Percentiles rank a stretch among this genome's conserved stretches.
Conservation (phyloP, 2,888 invertebrate species). For the Augiades crinisus region DNA sequence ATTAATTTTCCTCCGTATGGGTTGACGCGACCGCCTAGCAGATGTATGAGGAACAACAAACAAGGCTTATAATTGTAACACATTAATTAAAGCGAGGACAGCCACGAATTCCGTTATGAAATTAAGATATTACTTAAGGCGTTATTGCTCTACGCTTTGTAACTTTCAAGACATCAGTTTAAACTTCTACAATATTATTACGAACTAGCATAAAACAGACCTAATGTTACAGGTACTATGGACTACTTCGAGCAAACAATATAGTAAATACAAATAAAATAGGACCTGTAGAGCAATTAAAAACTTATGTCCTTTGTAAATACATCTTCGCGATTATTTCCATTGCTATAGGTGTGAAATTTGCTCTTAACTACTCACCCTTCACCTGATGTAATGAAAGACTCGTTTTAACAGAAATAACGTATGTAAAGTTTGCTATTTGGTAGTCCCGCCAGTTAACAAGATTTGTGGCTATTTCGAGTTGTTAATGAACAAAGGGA, state of each 20-base stretch:
- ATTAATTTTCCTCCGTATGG: constrained; percentile 15
- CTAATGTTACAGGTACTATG: too few species aligned
- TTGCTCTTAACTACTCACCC: too few species aligned
- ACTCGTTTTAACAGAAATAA: too few species aligned
- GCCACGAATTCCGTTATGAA: constrained; percentile 8
- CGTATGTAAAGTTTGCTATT: not conserved
- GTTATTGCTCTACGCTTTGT: not conserved
- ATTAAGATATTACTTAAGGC: not conserved
- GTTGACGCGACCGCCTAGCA: not conserved
- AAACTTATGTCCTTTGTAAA: too few species aligned
- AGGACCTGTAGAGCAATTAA: too few species aligned
- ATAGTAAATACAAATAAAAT: not conserved
- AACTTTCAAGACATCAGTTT: not conserved
- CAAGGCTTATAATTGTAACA: constrained; percentile 19
- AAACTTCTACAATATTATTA: too few species aligned
- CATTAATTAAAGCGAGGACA: constrained; percentile 18
- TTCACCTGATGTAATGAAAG: too few species aligned
- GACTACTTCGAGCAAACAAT: too few species aligned
- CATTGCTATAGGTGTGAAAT: too few species aligned
- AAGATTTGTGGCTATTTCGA: constrained; percentile 12
- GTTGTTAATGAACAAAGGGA: constrained; percentile 20
- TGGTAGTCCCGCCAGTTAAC: constrained; percentile 7
- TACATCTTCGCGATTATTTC: too few species aligned
- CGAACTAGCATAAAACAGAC: too few species aligned
- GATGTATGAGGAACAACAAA: constrained; percentile 15